Conservation (phyloP, 1,140 invertebrate species). For the Liolophura sinensis region DNA sequence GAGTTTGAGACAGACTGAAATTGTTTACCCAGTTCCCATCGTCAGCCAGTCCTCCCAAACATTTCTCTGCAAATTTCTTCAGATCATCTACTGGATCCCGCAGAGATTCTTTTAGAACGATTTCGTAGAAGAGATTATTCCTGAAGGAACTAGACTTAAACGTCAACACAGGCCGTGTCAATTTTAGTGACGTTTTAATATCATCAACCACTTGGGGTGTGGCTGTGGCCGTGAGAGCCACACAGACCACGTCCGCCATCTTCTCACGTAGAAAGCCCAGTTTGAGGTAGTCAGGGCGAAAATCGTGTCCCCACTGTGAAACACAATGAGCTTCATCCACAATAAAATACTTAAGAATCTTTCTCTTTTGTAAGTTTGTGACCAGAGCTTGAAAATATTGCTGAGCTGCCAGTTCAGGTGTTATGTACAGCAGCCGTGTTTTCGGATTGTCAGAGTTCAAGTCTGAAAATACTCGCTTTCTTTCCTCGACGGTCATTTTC, state of each 20-base stretch:
- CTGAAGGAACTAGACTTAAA: constrained; percentile 71
- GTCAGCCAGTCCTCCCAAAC: constrained; percentile 29
- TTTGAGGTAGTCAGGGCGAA: constrained; percentile 91
- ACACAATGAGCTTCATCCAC: constrained; percentile 99
- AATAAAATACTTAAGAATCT: constrained; percentile 71
- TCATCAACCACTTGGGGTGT: constrained; percentile 66
- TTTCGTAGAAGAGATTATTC: constrained; percentile 72
- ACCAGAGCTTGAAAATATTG: constrained; percentile 68
- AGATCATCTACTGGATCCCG: constrained; percentile 78
- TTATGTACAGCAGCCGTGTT: constrained; percentile 86
- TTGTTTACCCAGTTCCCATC: constrained; percentile 38
- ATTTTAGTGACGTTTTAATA: constrained; percentile 63
- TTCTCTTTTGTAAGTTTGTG: constrained; percentile 59
- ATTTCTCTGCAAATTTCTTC: constrained; percentile 67
- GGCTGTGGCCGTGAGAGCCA: constrained; percentile 92
- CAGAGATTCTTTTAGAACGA: constrained; percentile 78
- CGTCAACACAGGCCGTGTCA: constrained; percentile 62
- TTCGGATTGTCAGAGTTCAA: constrained; percentile 62
- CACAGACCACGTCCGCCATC: constrained; percentile 63
- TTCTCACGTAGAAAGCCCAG: constrained; percentile 75
- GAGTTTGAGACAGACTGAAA: too few species aligned
- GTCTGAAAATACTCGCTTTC: constrained; percentile 66
- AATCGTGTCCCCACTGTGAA: constrained; percentile 98
- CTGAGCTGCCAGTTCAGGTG: constrained; percentile 87
- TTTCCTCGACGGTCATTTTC: constrained; percentile 75